A percentile compares a stretch with the other conserved stretches of the same genome.
phyloP scores from a whole-genome alignment of 2,797 vertebrate species.

The Acanthornis magna region DNA sequence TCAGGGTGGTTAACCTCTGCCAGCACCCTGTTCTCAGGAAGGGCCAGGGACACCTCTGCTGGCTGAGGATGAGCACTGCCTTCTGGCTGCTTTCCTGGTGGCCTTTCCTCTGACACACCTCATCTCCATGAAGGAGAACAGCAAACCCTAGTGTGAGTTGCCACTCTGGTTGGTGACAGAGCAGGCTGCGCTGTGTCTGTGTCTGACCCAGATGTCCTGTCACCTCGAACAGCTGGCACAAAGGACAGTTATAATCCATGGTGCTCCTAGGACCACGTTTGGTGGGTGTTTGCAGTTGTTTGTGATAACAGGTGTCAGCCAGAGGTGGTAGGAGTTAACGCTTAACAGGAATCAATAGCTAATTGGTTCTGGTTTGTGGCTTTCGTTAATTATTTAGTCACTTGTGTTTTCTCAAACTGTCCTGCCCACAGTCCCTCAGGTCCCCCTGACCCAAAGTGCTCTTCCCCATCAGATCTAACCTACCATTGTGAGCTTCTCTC shows the following conservation, averaged over 20 bases:
- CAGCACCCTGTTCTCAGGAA: not conserved
- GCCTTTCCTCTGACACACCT: not conserved
- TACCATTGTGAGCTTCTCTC: not conserved
- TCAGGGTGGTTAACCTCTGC: not conserved
- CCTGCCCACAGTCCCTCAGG: not conserved
- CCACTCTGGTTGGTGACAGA: not conserved
- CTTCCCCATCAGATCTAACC: not conserved
- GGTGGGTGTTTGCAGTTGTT: not conserved
- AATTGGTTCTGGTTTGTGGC: not conserved
- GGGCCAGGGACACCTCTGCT: accelerated
- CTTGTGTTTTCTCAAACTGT: not conserved
- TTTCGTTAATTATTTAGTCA: not conserved
- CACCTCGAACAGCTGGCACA: not conserved
- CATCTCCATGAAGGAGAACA: not conserved
- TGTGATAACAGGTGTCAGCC: not conserved
- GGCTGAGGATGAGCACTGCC: not conserved
- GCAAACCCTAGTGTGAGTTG: not conserved
- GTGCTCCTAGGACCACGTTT: not conserved
- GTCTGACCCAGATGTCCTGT: accelerated
- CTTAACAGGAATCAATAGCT: not conserved
- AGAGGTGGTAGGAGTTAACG: not conserved
- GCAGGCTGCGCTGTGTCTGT: not conserved
- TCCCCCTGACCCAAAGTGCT: accelerated
- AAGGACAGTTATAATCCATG: not conserved
- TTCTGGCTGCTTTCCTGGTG: not conserved